Evolutionary conservation across 2,797 vertebrate genomes (phyloP).

Genomic region (Anabacerthia variegaticeps): DNA sequence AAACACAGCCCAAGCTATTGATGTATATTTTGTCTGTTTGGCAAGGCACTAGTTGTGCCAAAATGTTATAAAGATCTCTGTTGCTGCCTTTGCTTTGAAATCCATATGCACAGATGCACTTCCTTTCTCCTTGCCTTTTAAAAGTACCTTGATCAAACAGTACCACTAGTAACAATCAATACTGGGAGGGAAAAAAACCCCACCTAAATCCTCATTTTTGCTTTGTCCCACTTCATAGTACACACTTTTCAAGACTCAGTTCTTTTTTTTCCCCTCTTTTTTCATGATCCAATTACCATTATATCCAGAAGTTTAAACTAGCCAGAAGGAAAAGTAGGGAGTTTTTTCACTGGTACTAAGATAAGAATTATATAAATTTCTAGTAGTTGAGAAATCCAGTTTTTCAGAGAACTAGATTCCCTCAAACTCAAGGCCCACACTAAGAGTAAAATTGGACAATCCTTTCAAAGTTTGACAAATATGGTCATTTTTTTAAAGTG

Average conservation of each 20-base stretch:
- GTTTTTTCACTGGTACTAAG: background rate
- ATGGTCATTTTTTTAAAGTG: background rate
- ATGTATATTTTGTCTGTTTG: background rate
- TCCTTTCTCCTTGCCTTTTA: background rate
- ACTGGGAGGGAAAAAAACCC: rapidly evolving
- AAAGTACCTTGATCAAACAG: background rate
- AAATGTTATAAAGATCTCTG: background rate
- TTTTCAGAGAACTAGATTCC: background rate
- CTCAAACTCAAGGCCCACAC: background rate
- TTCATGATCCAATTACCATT: background rate
- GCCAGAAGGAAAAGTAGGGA: background rate
- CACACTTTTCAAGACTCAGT: background rate
- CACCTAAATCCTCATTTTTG: background rate
- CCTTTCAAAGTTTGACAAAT: background rate
- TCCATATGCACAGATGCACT: background rate
- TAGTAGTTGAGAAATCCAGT: background rate
- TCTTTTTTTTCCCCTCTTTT: background rate
- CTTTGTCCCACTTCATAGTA: background rate
- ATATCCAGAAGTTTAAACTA: background rate
- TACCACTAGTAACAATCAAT: background rate
- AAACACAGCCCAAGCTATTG: background rate
- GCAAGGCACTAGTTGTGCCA: background rate
- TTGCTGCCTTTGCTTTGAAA: background rate
- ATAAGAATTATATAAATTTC: background rate
- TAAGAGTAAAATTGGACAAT: background rate